Evolutionary conservation across 2,797 vertebrate genomes (phyloP), one percentile per base, ranked within the genome.

Genomic region (Lerista edwardsae): DNA sequence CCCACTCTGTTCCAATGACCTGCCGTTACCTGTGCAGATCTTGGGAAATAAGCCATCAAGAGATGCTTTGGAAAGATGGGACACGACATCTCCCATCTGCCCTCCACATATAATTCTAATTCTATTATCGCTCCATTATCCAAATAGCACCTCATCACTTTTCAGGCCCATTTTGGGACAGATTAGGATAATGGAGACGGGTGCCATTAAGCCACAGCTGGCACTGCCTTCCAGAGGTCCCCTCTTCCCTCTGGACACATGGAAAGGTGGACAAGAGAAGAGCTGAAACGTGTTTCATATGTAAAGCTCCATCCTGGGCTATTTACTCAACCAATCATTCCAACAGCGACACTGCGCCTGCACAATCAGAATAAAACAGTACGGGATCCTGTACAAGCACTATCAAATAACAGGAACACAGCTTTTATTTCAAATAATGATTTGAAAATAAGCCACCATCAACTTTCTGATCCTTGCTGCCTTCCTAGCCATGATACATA

Each of bases 51-150:
- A 92, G 91, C 87, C 1, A 75, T 91, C 93, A 92, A 74, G 83
- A 64, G 31, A 39, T 19, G 67, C 36, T 4, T 51, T 31, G 82
- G 84, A 71, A 88, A 87, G 84, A 85, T 41, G 44, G 76, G 65
- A 87, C 75, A 64, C 88, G 91, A 89, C 90, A 88, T 75, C 61
- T 81, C 78, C 12, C 88, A 82, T 84, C 90, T 85, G 83, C 86
- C 86, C 55, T 1, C 0, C 17, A 84, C 90, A 84, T 51, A 69
- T 0, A 6, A 91, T 83, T 83, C 62, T 92, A 89, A 95, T 94
- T 94, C 81, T 86, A 93, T 93, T 92, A 94, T 67, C 84, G 80
- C 88, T 90, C 87, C 90, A 86, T 93, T 91, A 89, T 73, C 90
- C 86, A 86, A 88, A 91, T 1, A 90, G 87, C 78, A 85, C 84